Conservation (phyloP, 2,113 vertebrate species). For the Collichthys lucidus region DNA sequence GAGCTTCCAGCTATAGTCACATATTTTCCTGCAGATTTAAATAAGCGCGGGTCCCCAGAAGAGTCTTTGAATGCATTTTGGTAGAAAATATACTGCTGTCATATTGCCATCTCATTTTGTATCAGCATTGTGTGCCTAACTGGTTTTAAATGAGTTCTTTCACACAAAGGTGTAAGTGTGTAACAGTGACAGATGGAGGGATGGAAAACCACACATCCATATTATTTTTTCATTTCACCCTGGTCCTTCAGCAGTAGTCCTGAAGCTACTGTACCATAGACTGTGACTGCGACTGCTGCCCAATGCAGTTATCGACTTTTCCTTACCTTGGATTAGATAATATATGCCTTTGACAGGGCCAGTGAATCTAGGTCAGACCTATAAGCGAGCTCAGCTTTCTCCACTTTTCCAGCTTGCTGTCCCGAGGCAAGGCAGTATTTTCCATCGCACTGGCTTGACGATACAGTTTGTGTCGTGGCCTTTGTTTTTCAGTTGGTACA, state of each 20-base stretch:
- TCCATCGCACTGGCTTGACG: constrained; percentile 65
- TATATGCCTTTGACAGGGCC: constrained; percentile 68
- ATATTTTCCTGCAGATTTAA: constrained; percentile 36
- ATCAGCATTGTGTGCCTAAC: constrained; percentile 20
- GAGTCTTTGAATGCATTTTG: constrained; percentile 36
- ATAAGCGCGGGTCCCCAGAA: constrained; percentile 5
- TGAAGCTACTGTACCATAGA: constrained; percentile 59
- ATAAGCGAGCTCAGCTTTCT: constrained; percentile 74
- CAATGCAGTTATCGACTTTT: constrained; percentile 60
- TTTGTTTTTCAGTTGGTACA: constrained; percentile 62
- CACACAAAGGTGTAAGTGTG: constrained; percentile 9
- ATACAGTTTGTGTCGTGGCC: constrained; percentile 57
- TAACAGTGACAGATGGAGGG: constrained; percentile 21
- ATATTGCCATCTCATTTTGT: constrained; percentile 16
- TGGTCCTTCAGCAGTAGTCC: constrained; percentile 34
- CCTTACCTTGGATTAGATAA: constrained; percentile 78
- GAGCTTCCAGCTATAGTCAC: not conserved
- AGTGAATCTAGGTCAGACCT: constrained; percentile 78
- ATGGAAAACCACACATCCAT: constrained; percentile 37
- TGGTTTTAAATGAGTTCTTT: constrained; percentile 3
- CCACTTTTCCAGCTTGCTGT: constrained; percentile 69
- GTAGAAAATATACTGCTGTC: constrained; percentile 23
- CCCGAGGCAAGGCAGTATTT: constrained; percentile 71
- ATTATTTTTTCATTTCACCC: constrained; percentile 30
- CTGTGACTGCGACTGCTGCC: constrained; percentile 37